Evolutionary conservation across 2,888 invertebrate species (phyloP), one percentile per base, ranked within the genome.

Genomic region (Aethes cnicana): DNA sequence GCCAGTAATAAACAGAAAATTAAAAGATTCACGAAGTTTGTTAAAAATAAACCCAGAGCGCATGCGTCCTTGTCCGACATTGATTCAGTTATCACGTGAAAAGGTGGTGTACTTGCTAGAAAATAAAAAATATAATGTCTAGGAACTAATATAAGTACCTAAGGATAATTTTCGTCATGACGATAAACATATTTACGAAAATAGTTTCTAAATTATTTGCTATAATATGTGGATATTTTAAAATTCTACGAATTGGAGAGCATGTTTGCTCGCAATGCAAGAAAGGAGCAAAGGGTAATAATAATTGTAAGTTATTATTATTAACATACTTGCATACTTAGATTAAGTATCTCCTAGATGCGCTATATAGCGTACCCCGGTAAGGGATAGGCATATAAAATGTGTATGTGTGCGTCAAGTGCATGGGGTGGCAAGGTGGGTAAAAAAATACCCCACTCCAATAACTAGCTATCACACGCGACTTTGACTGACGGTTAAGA

Each of bases 1-100:
- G n/a, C n/a, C n/a, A n/a, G n/a, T n/a, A n/a, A n/a, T n/a, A n/a
- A n/a, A n/a, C n/a, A n/a, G n/a, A n/a, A n/a, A n/a, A n/a, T n/a
- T n/a, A n/a, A n/a, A n/a, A n/a, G n/a, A n/a, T n/a, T n/a, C n/a
- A n/a, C n/a, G n/a, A n/a, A n/a, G n/a, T n/a, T n/a, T n/a, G n/a
- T n/a, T n/a, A n/a, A n/a, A n/a, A n/a, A n/a, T 28, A 8, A 21
- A 14, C 4, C n/a, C 23, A 5, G 8, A 3, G 11, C 37, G 37
- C 37, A 37, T 37, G 37, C 37, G 37, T 2, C 12, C n/a, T 37
- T 12, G n/a, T 8, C 11, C 21, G 37, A 23, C 37, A 37, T 37
- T 23, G 37, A 37, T 23, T 37, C n/a, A 23, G 36, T 20, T 37
- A 23, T 23, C 37, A 37, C 32, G 32, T 23, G n/a, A n/a, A n/a